A percentile compares a stretch with the other conserved stretches of the same genome.
Conservation (phyloP, 2,797 vertebrate genomes). For the Zalophus californianus region DNA sequence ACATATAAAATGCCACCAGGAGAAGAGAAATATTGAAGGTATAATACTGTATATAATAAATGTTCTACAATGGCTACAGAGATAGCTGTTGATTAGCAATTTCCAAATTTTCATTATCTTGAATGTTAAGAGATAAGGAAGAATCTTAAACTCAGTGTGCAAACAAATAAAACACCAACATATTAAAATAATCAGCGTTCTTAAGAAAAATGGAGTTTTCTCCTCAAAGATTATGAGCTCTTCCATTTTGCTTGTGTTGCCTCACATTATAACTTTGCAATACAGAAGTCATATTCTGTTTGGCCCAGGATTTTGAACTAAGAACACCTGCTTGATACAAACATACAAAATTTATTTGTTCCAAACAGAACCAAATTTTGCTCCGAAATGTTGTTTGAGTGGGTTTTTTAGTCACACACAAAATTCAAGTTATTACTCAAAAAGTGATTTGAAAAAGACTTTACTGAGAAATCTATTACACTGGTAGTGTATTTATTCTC, state of each 20-base stretch:
- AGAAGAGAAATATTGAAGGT: conserved; percentile 81
- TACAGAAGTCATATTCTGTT: background rate
- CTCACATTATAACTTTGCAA: background rate
- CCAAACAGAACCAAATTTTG: conserved; percentile 5
- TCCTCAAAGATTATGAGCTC: background rate
- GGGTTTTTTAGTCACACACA: background rate
- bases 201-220: background rate
- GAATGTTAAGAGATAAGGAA: background rate
- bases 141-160: background rate
- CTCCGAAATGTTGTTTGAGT: background rate
- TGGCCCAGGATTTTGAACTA: background rate
- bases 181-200: background rate
- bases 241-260: background rate
- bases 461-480: conserved; percentile 21
- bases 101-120: conserved; percentile 69
- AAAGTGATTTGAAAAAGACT: conserved; percentile 43
- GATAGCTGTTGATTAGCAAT: background rate
- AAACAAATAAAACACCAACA: background rate
- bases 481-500: background rate
- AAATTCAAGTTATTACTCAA: conserved; percentile 46
- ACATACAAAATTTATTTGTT: background rate
- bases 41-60: conserved; percentile 10
- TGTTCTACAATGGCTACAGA: background rate
- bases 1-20: conserved; percentile 79
- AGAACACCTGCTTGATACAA: background rate